phyloP scores from a whole-genome alignment of 1,140 invertebrate genomes.

The Formica exsecta region DNA sequence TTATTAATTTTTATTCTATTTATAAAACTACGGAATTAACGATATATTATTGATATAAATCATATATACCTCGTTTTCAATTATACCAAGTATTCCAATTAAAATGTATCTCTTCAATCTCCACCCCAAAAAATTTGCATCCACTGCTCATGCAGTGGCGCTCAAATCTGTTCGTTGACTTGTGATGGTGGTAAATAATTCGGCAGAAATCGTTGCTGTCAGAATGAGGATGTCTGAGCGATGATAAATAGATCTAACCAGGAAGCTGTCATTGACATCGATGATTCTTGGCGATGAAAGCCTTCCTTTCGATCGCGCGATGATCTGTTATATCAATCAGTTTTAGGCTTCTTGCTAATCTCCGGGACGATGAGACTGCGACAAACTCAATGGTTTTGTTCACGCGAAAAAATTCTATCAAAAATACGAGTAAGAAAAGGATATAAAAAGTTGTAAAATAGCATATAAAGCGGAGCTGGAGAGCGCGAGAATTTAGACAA shows the following conservation, averaged over 20 bases:
- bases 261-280: constrained; percentile 27
- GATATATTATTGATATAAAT: neutral
- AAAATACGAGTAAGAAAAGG: constrained; percentile 44
- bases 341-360: constrained; percentile 30
- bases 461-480: constrained; percentile 75
- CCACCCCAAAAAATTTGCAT: constrained; percentile 50
- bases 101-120: constrained; percentile 54
- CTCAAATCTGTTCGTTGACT: constrained; percentile 54
- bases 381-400: constrained; percentile 11
- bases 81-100: constrained; percentile 60
- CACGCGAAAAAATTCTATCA: constrained; percentile 47
- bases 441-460: constrained; percentile 73
- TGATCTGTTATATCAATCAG: constrained; percentile 65
- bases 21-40: neutral
- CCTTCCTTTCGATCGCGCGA: constrained; percentile 18
- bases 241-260: constrained; percentile 54
- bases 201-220: constrained; percentile 11
- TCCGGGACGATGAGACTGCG: constrained; percentile 26
- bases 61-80: constrained; percentile 46
- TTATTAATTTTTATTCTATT: too few relatives aligned
- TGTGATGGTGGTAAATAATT: constrained; percentile 24
- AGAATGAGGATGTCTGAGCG: neutral
- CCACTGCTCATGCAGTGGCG: constrained; percentile 65
- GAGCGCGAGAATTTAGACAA: constrained; percentile 81
- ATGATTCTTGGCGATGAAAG: constrained; percentile 44